Evolutionary conservation across 1,140 invertebrate genomes (phyloP), one percentile per base, ranked within the genome.

Genomic region (Trachymyrmex cornetzi): DNA sequence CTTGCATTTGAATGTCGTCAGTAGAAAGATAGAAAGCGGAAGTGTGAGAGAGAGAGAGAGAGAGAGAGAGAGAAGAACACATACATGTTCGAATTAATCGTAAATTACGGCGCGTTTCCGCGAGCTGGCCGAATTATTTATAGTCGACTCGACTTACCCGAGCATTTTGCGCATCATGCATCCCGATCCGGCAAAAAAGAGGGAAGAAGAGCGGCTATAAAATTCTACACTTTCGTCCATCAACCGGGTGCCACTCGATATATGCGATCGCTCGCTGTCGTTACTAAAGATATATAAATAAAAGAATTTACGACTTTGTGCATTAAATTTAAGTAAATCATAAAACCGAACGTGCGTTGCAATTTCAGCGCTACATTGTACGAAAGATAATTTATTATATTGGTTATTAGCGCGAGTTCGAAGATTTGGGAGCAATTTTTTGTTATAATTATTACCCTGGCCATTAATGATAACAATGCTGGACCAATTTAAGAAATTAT

Each of bases 271-370:
- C 30, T n/a, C 30, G 48, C 64, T 67, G 34, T 80, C 63, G 48
- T 81, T 81, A 57, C 27, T 0, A 44, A 44, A 44, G 38, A 44
- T 44, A 9, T 57, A 80, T 67, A 81, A 81, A 81, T 69, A 81
- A 22, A 50, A 48, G 50, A 69, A 44, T 81, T 81, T 81, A 81
- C 3, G 48, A 48, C 48, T 27, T 64, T 19, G 14, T 30, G 30
- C 77, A 50, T 81, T 81, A 81, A 69, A 81, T 34, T 69, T 48
- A 9, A 55, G 24, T 81, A 81, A 69, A 69, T 81, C 77, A 81
- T 69, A 69, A 67, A 69, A 53, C 50, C 30, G 2, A 34, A 80
- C 77, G 48, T 34, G 24, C 63, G 7, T 12, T 30, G 64, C 77
- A n/a, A 16, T 69, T 57, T 14, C 64, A 69, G 14, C 14, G 27